Evolutionary conservation across 2,888 invertebrate species (phyloP).

Genomic region (Chironomus riparius): DNA sequence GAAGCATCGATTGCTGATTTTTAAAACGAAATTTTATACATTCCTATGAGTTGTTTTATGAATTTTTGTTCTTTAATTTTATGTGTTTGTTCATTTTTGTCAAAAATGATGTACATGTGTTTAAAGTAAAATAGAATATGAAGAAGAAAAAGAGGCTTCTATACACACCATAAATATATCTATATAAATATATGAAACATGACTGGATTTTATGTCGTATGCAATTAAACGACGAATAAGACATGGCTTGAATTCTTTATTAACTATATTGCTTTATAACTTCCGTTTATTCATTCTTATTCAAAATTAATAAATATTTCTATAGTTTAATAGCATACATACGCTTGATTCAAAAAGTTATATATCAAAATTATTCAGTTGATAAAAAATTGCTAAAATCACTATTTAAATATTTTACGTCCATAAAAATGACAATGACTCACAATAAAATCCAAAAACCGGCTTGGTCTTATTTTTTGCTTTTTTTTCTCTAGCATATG

Average conservation of each 20-base stretch:
- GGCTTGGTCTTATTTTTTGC: slow-evolving; percentile 9
- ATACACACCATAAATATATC: background rate
- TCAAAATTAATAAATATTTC: slow-evolving; percentile 2
- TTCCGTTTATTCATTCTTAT: slow-evolving; percentile 16
- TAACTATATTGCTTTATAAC: slow-evolving; percentile 18
- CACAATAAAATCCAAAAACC: slow-evolving; percentile 12
- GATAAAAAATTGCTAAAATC: background rate
- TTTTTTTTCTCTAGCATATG: background rate
- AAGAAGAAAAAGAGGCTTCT: background rate
- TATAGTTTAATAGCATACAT: background rate
- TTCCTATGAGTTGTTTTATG: background rate
- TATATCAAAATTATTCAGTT: background rate
- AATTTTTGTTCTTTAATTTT: background rate
- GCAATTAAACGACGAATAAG: slow-evolving; percentile 14
- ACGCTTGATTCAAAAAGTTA: background rate
- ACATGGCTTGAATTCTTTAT: slow-evolving; percentile 24
- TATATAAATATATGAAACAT: slow-evolving; percentile 1
- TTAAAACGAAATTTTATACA: background rate
- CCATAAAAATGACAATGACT: slow-evolving; percentile 12
- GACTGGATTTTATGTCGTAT: slow-evolving; percentile 17
- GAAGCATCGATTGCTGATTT: background rate
- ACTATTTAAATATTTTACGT: slow-evolving; percentile 1
- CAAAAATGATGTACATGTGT: background rate
- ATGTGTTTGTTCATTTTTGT: background rate
- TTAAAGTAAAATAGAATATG: background rate